Conservation (phyloP, 2,113 vertebrate species). For the Mormyrus lacerda region DNA sequence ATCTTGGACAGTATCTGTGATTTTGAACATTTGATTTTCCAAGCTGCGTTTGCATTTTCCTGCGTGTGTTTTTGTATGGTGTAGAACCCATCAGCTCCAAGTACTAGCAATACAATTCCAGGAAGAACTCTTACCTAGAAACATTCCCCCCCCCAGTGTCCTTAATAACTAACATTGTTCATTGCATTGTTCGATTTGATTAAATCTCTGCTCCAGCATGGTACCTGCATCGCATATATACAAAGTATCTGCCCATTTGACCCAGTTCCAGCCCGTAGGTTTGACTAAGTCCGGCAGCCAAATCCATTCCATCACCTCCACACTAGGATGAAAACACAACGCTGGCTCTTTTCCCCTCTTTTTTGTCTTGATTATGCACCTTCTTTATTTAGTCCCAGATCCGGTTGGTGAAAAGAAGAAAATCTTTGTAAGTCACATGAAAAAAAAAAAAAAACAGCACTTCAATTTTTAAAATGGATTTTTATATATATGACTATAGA, state of each 20-base stretch:
- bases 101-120: neutral
- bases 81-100: neutral
- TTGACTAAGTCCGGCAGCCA: neutral
- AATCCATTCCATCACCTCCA: neutral
- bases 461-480: constrained; percentile 11
- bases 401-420: neutral
- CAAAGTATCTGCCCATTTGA: neutral
- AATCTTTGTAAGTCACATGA: neutral
- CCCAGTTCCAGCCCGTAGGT: neutral
- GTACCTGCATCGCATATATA: neutral
- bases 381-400: neutral
- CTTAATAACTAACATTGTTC: neutral
- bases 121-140: neutral
- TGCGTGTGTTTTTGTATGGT: neutral
- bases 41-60: neutral
- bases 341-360: neutral
- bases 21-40: neutral
- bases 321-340: neutral
- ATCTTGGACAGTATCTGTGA: neutral
- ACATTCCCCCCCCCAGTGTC: neutral
- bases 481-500: constrained; percentile 5
- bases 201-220: neutral
- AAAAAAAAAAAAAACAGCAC: constrained; percentile 6
- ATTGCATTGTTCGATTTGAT: neutral
- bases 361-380: neutral